phyloP scores from a whole-genome alignment of 2,113 vertebrate genomes.

The Apteryx owenii region DNA sequence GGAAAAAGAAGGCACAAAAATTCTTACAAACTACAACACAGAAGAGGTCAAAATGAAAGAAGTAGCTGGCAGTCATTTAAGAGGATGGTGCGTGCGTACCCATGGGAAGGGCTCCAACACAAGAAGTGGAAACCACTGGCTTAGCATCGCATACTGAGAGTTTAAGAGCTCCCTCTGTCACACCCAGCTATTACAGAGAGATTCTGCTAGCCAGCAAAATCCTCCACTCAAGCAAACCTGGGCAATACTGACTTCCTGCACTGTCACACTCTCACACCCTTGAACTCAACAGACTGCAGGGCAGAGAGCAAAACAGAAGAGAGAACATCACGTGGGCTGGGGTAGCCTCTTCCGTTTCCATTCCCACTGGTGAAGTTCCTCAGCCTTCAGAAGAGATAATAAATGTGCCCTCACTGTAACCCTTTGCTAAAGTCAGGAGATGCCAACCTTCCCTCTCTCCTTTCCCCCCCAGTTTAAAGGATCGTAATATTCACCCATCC shows the following conservation, averaged over 20 bases:
- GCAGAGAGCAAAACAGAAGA: background rate
- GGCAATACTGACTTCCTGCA: background rate
- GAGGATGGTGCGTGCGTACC: background rate
- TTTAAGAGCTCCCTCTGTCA: background rate
- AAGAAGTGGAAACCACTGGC: background rate
- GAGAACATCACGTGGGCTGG: fast-evolving
- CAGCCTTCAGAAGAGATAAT: background rate
- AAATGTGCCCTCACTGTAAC: fast-evolving
- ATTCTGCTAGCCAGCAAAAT: background rate
- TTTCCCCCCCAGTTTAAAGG: background rate
- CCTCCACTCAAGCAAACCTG: background rate
- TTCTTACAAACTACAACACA: background rate
- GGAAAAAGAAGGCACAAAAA: background rate
- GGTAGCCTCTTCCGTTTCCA: background rate
- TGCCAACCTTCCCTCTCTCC: too few species aligned
- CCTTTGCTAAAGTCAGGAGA: background rate
- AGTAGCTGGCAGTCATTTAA: background rate
- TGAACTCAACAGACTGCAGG: background rate
- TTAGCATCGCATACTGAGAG: background rate
- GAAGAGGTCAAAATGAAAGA: background rate
- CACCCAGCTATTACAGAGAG: background rate
- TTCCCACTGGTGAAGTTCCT: background rate
- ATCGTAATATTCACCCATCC: background rate
- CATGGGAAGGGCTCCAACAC: background rate
- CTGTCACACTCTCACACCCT: fast-evolving